Evolutionary conservation across 2,113 vertebrate genomes (phyloP), one percentile per base, ranked within the genome.

Genomic region (Phainopepla nitens): DNA sequence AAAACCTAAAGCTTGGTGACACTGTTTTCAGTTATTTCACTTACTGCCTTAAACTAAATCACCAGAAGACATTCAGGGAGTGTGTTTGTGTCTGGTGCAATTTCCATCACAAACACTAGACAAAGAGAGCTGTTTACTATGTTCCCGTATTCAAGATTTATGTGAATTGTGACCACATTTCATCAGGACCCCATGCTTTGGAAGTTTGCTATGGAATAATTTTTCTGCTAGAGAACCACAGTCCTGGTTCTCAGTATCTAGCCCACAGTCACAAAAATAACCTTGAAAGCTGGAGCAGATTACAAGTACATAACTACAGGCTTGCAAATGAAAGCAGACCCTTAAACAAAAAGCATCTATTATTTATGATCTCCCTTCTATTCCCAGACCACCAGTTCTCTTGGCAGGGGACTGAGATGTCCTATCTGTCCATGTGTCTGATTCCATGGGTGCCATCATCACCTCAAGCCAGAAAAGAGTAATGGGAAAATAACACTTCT

Each of bases 401-500:
- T 69, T 36, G 21, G 8, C 12, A 81, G 89, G 23, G 21, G 39
- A 77, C 13, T 36, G 14, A 11, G 41, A 69, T 11, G 10, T 18
- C 12, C 35, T 1, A 3, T 49, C 47, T 69, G 20, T 23, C 33
- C 2, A 0, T 45, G 54, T 75, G 14, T 29, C 44, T 1, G 4
- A 45, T 45, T 41, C 54, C 54, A 69, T 19, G 16, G 23, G 35
- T 65, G 17, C 17, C 35, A 50, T 10, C 15, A 87, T 44, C 16
- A 47, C 13, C 22, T 76, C 24, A 49, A 14, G 21, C 28, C 53
- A 65, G 44, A 49, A 39, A 58, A 66, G 17, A 58, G 15, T 17
- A 90, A 58, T 1, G 5, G 29, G 51, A 87, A 91, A 81, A 49
- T 18, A 84, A 36, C 7, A 76, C 27, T 87, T 39, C 33, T 72